Base-by-base conservation (phyloP, 1,140 invertebrate species). In the Sesamia nonagrioides region DNA sequence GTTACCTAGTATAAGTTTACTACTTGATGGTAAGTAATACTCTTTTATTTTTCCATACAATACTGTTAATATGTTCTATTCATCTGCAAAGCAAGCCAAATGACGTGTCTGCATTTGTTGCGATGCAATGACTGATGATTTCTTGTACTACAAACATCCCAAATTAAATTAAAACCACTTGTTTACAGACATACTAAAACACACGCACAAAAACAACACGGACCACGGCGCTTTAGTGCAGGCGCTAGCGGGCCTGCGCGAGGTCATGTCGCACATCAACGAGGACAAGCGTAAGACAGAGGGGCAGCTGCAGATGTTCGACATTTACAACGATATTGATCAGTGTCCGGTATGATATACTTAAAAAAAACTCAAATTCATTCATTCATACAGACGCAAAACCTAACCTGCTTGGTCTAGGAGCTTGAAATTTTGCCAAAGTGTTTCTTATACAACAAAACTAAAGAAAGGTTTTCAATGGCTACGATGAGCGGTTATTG, bases 291-390 rank as follows among this genome's bases (percentile, higher is more conserved):
- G 98, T 82, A 98, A 98, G 95, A 99, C 98, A 8, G 99, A 99
- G 94, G 97, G 97, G 0, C 98, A 99, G 93, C 96, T 99, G 86
- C 98, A 97, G 81, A 98, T 99, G 96, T 99, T 99, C 95, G 98
- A 99, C 95, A 98, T 99, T 77, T 98, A 99, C 93, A 99, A 99
- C 94, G 98, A 99, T 91, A 99, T 99, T 87, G 98, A 99, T 88
- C 98, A 99, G 88, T 99, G 98, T 95, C 99, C 99, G 56, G 97
- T 98, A 61, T 68, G 66, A 27, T 72, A 1, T 58, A 56, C 56
- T n/a, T n/a, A n/a, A n/a, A n/a, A n/a, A n/a, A n/a, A n/a, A n/a
- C n/a, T n/a, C n/a, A n/a, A n/a, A n/a, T n/a, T n/a, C n/a, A n/a
- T n/a, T n/a, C n/a, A n/a, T n/a, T n/a, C n/a, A n/a, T n/a, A n/a